Base-by-base conservation (phyloP, 2,888 invertebrate genomes). In the Terebella lapidaria region DNA sequence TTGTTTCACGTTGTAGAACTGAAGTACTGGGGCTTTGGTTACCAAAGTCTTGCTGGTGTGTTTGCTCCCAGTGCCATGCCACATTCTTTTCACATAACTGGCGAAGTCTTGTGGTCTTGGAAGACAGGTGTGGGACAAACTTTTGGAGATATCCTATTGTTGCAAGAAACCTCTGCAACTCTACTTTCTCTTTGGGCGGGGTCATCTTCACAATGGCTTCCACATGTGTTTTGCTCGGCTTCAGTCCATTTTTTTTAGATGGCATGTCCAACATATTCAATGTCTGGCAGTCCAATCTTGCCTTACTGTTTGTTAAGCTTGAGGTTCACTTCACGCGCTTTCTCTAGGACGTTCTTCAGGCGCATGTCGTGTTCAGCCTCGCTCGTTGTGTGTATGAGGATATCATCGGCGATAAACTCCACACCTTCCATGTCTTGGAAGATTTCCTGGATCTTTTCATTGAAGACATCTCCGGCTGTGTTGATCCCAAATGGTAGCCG, bases 1-100 rank as follows among this genome's bases (percentile, higher is more conserved):
- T 51, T 67, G 63, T 18, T 35, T 60, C 1, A 61, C 63, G 46
- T 69, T 59, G 52, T 60, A 66, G 22, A 56, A 63, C 2, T 61
- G 58, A 4, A 71, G 58, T 22, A 62, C 61, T 22, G 65, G 67
- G 25, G 61, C 56, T 35, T 53, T 54, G 30, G 63, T 64, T 26
- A 58, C 30, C n/a, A 53, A 67, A 65, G 46, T 65, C 62, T 20
- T 56, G 5, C 49, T 68, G 58, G 27, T 68, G 70, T 57, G 60
- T 58, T 22, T 49, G 60, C 5, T 61, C 5, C 49, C 49, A 10
- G 10, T 5, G 5, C 49, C 49, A 49, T 49, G 10, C 49, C 24
- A 24, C 49, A 49, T 49, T 22, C 22, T 49, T 49, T 10, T n/a
- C n/a, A n/a, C n/a, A n/a, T n/a, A n/a, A n/a, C n/a, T n/a, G n/a